Evolutionary conservation across 2,113 vertebrate species (phyloP), one percentile per base, ranked within the genome.

Genomic region (Agapornis roseicollis): DNA sequence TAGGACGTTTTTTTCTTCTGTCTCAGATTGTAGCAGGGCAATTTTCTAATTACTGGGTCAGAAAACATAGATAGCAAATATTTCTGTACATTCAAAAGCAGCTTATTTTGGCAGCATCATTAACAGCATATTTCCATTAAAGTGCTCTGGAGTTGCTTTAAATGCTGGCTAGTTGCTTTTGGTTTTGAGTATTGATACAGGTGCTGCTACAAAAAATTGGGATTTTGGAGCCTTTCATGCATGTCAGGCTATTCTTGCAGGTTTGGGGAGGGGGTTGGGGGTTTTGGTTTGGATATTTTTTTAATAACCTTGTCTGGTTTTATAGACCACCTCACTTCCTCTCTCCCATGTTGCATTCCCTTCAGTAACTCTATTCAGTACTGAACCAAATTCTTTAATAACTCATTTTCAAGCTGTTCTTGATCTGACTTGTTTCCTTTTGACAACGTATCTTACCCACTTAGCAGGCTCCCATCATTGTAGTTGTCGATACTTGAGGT

Each of bases 341-440:
- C 33, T 31, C 41, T 64, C 13, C 12, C 7, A 17, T 55, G 7
- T 73, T 88, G 35, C 39, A 42, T 94, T 93, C 91, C 41, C 31
- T 76, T 85, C 47, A 70, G 49, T 66, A 71, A 70, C 27, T 84
- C 65, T 89, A 28, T 77, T 85, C n/a, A 60, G 29, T 70, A 33
- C 29, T 78, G 28, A 82, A 84, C 35, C 27, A 72, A 76, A 33
- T 27, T 71, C 35, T 58, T 78, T 6, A 84, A 20, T 22, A 80
- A 53, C 17, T 71, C 4, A 10, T 87, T 90, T 81, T 37, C 74
- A 87, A 88, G 70, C 70, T 85, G 52, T 74, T 93, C 16, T 79
- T 80, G 39, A 72, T 85, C 44, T 82, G 50, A 22, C 29, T 85
- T 85, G 18, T 58, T 94, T 95, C 89, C 66, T 96, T 76, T 61